Evolutionary conservation across 2,797 vertebrate genomes (phyloP).

Genomic region (Rallus crepitans): DNA sequence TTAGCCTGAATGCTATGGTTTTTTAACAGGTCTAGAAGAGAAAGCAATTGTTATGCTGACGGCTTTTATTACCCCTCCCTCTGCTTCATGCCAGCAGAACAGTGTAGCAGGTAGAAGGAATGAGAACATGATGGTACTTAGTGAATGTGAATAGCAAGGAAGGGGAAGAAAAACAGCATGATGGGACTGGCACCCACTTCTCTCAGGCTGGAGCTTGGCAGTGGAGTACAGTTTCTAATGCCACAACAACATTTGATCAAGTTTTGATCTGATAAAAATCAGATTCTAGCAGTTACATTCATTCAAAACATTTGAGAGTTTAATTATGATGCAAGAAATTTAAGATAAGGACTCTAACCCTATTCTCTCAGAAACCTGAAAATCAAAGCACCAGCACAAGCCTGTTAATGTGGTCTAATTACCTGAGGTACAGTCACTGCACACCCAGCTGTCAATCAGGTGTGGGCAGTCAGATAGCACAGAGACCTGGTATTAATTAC

Average conservation of each 20-base stretch:
- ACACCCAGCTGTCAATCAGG: not conserved
- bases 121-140: not conserved
- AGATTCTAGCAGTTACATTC: not conserved
- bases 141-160: not conserved
- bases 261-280: not conserved
- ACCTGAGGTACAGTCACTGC: not conserved
- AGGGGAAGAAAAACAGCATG: not conserved
- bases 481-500: not conserved
- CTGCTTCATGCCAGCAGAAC: not conserved
- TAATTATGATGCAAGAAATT: not conserved
- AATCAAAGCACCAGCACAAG: not conserved
- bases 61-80: not conserved
- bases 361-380: not conserved
- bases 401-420: not conserved
- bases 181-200: not conserved
- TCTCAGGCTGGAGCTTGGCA: not conserved
- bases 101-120: not conserved
- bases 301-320: not conserved
- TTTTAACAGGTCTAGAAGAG: not conserved
- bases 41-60: not conserved
- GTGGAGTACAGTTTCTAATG: not conserved
- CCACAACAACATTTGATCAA: not conserved
- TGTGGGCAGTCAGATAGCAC: not conserved
- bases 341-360: not conserved
- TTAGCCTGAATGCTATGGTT: not conserved